Evolutionary conservation across 2,888 invertebrate species (phyloP).

Genomic region (Rhagium mordax): DNA sequence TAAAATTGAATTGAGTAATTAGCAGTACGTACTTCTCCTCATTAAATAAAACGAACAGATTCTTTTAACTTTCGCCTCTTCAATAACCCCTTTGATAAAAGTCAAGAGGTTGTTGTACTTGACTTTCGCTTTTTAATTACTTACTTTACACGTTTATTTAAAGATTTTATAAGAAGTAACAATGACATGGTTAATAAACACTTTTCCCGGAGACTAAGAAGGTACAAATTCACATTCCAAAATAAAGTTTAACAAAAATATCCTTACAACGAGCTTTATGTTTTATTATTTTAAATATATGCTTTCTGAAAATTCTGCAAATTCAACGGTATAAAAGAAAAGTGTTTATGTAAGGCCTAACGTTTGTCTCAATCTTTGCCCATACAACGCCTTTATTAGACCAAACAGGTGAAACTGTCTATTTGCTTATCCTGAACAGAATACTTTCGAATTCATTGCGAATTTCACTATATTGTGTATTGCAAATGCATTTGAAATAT

Average conservation of each 20-base stretch:
- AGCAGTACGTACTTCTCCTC: background rate
- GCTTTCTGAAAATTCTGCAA: too few relatives aligned
- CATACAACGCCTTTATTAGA: background rate
- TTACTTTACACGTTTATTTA: too few relatives aligned
- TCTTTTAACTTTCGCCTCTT: background rate
- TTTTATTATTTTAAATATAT: too few relatives aligned
- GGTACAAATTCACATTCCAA: too few relatives aligned
- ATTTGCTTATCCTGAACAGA: background rate
- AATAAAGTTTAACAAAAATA: too few relatives aligned
- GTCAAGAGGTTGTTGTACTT: background rate
- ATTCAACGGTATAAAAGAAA: background rate
- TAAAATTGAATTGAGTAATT: background rate
- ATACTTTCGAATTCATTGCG: background rate
- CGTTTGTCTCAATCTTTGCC: background rate
- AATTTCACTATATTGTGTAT: background rate
- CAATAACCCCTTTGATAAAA: background rate
- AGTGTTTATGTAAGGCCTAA: background rate
- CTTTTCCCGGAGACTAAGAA: background rate
- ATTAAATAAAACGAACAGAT: background rate
- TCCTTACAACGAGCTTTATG: too few relatives aligned
- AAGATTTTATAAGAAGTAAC: background rate
- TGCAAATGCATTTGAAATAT: background rate
- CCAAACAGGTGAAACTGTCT: background rate
- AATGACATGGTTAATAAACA: background rate
- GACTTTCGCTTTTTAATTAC: too few relatives aligned